Percentiles rank a stretch among this genome's conserved stretches.
phyloP scores from a whole-genome alignment of 2,113 vertebrate species.

The Spheniscus mendiculus region DNA sequence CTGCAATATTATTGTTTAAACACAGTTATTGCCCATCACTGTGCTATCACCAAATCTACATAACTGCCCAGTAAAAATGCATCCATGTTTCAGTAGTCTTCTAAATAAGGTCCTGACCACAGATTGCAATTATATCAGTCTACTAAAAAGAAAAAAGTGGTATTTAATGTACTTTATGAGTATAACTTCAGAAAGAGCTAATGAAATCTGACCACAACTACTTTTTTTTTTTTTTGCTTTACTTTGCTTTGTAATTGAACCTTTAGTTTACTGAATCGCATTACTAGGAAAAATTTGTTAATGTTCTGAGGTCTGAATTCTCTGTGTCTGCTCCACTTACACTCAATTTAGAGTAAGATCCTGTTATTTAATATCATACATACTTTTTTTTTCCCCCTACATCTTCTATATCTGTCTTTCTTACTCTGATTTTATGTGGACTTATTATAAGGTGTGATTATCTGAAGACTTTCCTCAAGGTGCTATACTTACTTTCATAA shows the following conservation, averaged over 20 bases:
- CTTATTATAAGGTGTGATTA: neutral
- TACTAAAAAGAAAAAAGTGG: neutral
- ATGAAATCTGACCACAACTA: neutral
- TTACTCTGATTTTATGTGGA: neutral
- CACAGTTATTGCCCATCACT: neutral
- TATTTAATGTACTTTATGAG: neutral
- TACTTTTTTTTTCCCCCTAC: neutral
- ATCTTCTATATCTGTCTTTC: neutral
- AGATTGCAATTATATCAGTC: neutral
- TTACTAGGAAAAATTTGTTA: neutral
- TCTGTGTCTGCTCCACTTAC: neutral
- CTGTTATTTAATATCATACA: neutral
- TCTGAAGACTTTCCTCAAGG: neutral
- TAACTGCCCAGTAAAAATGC: neutral
- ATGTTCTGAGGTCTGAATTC: neutral
- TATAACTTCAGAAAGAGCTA: neutral
- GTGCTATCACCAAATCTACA: neutral
- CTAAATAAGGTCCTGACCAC: neutral
- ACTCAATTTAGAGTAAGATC: neutral
- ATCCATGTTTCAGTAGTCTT: neutral
- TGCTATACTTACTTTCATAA: neutral
- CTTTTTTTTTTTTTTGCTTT: rapidly evolving
- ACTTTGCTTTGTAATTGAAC: neutral
- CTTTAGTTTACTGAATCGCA: neutral
- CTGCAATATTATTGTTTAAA: neutral